Base-by-base conservation (phyloP, 2,888 invertebrate genomes). In the Serripes groenlandicus region DNA sequence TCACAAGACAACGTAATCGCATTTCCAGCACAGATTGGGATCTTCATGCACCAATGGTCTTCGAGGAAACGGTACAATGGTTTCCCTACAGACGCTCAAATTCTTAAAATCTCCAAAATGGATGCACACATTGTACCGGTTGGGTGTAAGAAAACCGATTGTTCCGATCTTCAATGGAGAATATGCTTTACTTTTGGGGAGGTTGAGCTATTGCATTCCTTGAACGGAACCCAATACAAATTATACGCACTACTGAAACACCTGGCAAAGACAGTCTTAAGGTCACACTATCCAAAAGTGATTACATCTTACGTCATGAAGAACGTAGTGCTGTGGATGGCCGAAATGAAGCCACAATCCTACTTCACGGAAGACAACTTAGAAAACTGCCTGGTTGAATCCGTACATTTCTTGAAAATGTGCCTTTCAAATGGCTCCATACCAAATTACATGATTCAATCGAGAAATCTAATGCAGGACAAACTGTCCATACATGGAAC, bases 71-170 rank as follows among this genome's bases (percentile, higher is more conserved):
- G 62, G 5, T 28, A 4, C 21, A 11, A 32, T 34, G 4, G 28
- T 5, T 62, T 62, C 28, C 62, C 62, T 2, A 9, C 62, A 9
- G n/a, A 1, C 9, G 34, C 30, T 11, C 62, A 62, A 28, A 62
- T 30, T 28, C 18, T 18, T n/a, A 62, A 21, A 34, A 62, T 62
- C 21, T 62, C 62, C 30, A 30, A 62, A 34, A 62, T 62, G 62
- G 62, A 34, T 34, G 62, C 62, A 15, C 62, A 68, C 28, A 42
- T 37, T 68, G 68, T 68, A 23, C 68, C 68, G 2, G 68, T 68
- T 37, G 68, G 68, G 2, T 68, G 68, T 23, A 68, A 68, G 35
- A 28, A n/a, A n/a, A 21, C 42, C 21, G 4, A 21, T 1, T 15
- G 28, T 30, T 3, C 37, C 2, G 68, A 42, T 49, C n/a, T 42